Evolutionary conservation across 2,113 vertebrate genomes (phyloP), one percentile per base, ranked within the genome.

Genomic region (Egretta garzetta): DNA sequence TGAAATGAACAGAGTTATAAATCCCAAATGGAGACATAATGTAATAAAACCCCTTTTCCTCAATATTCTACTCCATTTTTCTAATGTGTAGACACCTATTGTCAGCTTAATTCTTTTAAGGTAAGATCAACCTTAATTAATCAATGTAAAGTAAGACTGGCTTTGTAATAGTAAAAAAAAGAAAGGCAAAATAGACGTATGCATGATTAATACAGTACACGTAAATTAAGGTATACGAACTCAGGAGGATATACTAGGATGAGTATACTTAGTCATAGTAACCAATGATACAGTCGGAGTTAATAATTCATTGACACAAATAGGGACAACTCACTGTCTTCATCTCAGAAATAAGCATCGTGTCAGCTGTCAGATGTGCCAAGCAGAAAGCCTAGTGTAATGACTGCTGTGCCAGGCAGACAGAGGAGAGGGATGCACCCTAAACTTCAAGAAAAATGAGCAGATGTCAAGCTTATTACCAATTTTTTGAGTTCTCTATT

Each of bases 71-170:
- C 52, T 68, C 55, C 32, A 80, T 70, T 94, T 96, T 97, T 97
- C 72, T 76, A 74, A 81, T 64, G 41, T 86, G 58, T 43, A 52
- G 80, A 70, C 55, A 95, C 39, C 20, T 93, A 41, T 96, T 93
- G 60, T 81, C 80, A 93, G n/a, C 64, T 84, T 95, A 96, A 95
- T 93, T 93, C 88, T 95, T 97, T 75, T 92, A 91, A 77, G 41
- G 30, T 45, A 86, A 85, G 52, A 70, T 75, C 55, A 79, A 45
- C 82, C 49, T 64, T 59, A 86, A 66, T 91, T 88, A 80, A 84
- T 96, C 86, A 95, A 66, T 76, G 13, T 43, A 45, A 50, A 84
- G 59, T 52, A 58, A 74, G 66, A 18, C 37, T 63, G 41, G 19
- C 35, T 71, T 56, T 72, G 26, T 72, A 63, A 52, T 49, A 39